Conservation (phyloP, 2,113 vertebrate genomes). For the Nannospalax galili region DNA sequence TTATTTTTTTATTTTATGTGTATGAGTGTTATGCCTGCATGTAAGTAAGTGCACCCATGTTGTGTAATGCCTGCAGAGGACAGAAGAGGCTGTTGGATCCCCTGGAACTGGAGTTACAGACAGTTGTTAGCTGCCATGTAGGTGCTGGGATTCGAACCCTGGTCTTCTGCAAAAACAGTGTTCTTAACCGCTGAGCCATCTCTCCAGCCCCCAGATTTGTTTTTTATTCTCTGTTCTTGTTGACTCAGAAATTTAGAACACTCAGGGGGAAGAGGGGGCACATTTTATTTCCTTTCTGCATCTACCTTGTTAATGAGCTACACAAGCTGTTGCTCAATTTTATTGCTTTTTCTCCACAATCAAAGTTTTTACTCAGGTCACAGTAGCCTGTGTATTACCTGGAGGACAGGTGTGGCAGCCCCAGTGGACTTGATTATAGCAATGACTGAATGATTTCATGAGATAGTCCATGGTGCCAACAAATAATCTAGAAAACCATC, state of each 20-base stretch:
- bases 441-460: background rate
- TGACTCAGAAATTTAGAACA: background rate
- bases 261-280: background rate
- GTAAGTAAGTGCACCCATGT: too few relatives aligned
- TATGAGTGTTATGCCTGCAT: too few relatives aligned
- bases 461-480: background rate
- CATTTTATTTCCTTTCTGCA: background rate
- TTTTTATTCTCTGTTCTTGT: background rate
- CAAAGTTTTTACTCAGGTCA: background rate
- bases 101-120: too few relatives aligned
- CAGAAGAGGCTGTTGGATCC: too few relatives aligned
- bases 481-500: background rate
- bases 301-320: background rate
- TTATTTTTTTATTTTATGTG: too few relatives aligned
- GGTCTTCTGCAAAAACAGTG: too few relatives aligned
- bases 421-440: background rate
- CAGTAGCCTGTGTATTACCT: accelerated
- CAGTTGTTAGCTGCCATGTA: too few relatives aligned
- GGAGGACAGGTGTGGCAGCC: background rate
- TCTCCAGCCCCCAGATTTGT: too few relatives aligned
- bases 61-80: too few relatives aligned
- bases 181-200: too few relatives aligned
- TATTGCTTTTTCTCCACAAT: background rate
- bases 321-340: background rate
- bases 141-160: too few relatives aligned